These are phyloP conservation scores for Ctenoplectra terminalis DNA, from an alignment of 1,140 invertebrate genomes.

Conservation along the genomic window DNA sequence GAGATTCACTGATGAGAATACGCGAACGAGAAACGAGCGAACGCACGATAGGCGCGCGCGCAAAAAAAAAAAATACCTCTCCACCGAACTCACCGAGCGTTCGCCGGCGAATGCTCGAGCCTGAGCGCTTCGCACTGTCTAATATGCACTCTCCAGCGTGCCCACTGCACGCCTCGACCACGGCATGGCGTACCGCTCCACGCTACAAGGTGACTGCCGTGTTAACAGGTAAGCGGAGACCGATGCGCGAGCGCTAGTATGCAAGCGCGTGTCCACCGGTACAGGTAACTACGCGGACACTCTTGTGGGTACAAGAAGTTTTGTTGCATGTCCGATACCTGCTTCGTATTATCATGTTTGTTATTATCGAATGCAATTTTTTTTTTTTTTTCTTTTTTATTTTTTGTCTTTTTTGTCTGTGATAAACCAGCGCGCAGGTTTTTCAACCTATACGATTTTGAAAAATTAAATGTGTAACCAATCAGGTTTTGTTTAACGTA, in stretches of 20 bases:
- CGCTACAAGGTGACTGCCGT: constrained; percentile 69
- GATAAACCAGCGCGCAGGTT: too few relatives aligned
- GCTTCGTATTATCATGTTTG: background rate
- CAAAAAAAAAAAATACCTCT: constrained; percentile 10
- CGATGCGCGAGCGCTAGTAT: constrained; percentile 52
- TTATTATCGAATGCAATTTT: background rate
- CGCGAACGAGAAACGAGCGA: constrained; percentile 25
- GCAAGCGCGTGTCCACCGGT: constrained; percentile 51
- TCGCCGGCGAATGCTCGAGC: constrained; percentile 75
- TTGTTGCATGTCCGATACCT: background rate
- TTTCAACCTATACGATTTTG: too few relatives aligned
- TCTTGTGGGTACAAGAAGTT: background rate
- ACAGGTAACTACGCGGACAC: constrained; percentile 2
- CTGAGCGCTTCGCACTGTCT: constrained; percentile 67
- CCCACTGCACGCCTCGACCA: constrained; percentile 53
- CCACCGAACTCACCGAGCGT: constrained; percentile 67
- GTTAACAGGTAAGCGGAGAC: constrained; percentile 71
- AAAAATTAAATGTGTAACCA: too few relatives aligned
- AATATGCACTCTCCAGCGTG: constrained; percentile 74
- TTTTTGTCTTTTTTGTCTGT: too few relatives aligned
- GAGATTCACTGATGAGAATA: constrained; percentile 13
- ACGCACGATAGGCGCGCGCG: background rate
- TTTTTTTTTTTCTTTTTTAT: too few relatives aligned
- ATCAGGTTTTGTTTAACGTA: too few relatives aligned
- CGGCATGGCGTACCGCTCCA: constrained; percentile 57